A percentile compares a stretch with the other conserved stretches of the same genome.
phyloP scores from a whole-genome alignment of 1,140 invertebrate species.

The Ostrea denselamellosa region DNA sequence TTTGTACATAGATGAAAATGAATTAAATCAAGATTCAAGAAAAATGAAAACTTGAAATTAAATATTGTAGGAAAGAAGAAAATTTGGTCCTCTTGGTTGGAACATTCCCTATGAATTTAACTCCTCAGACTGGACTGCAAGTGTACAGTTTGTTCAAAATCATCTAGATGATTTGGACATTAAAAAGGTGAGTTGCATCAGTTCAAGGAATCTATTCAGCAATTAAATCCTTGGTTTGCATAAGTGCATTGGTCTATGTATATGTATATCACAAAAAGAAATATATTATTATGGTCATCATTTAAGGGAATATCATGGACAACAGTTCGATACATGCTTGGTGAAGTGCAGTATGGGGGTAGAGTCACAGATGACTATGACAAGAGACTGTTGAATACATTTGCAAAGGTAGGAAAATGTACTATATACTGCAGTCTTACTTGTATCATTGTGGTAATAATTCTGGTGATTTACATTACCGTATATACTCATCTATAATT shows the following conservation, averaged over 20 bases:
- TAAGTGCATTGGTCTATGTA: not conserved
- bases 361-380: slow-evolving; percentile 97
- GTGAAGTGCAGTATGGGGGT: slow-evolving; percentile 97
- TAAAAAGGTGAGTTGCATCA: slow-evolving; percentile 84
- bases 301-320: slow-evolving; percentile 94
- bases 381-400: slow-evolving; percentile 92
- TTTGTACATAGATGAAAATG: not conserved
- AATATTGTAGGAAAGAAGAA: slow-evolving; percentile 74
- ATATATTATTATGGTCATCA: not conserved
- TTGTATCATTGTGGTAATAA: too few relatives aligned
- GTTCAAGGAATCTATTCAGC: not conserved
- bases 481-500: too few relatives aligned
- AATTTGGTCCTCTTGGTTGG: slow-evolving; percentile 79
- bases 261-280: too few relatives aligned
- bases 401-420: slow-evolving; percentile 77
- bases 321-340: slow-evolving; percentile 86
- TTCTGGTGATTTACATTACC: too few relatives aligned
- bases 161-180: slow-evolving; percentile 97
- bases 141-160: slow-evolving; percentile 97
- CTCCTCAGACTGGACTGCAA: slow-evolving; percentile 95
- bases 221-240: not conserved
- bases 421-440: too few relatives aligned
- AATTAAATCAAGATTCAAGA: not conserved
- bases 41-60: not conserved
- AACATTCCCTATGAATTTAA: slow-evolving; percentile 93